Conservation (phyloP, 2,797 vertebrate genomes). For the Champsocephalus gunnari region DNA sequence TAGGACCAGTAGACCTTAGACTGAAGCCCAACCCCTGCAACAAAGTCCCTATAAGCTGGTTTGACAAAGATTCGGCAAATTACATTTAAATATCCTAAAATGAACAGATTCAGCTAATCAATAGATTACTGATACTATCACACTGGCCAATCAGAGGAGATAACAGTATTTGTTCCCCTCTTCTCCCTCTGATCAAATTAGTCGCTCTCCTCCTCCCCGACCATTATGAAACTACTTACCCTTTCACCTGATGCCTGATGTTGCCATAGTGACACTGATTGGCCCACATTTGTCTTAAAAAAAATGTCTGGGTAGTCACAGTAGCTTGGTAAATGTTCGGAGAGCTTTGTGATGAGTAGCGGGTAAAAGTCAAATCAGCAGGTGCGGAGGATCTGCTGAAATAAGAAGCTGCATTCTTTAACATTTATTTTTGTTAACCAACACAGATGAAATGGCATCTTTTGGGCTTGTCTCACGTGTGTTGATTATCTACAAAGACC, state of each 20-base stretch:
- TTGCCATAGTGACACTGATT: conserved; percentile 81
- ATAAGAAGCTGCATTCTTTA: conserved; percentile 16
- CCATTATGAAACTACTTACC: conserved; percentile 62
- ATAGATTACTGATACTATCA: conserved; percentile 50
- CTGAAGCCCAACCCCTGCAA: background rate
- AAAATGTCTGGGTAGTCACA: conserved; percentile 46
- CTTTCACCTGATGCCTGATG: conserved; percentile 77
- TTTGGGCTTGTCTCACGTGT: background rate
- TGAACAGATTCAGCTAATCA: conserved; percentile 51
- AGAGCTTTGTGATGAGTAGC: conserved; percentile 47
- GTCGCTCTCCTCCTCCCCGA: conserved; percentile 44
- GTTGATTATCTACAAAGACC: conserved; percentile 22
- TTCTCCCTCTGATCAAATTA: conserved; percentile 68
- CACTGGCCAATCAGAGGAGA: conserved; percentile 44
- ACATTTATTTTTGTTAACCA: conserved; percentile 7
- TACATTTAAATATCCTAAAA: conserved; percentile 41
- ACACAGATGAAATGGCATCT: conserved; percentile 5
- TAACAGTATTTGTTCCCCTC: conserved; percentile 46
- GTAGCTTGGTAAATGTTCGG: conserved; percentile 31
- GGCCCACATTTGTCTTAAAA: conserved; percentile 67
- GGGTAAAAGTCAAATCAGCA: conserved; percentile 39
- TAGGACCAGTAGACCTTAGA: background rate
- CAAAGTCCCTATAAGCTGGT: conserved; percentile 27
- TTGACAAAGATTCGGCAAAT: conserved; percentile 30
- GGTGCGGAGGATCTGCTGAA: conserved; percentile 6